A percentile compares a stretch with the other conserved stretches of the same genome.
Evolutionary conservation across 2,113 vertebrate genomes (phyloP).

Genomic region (Meleagris gallopavo): DNA sequence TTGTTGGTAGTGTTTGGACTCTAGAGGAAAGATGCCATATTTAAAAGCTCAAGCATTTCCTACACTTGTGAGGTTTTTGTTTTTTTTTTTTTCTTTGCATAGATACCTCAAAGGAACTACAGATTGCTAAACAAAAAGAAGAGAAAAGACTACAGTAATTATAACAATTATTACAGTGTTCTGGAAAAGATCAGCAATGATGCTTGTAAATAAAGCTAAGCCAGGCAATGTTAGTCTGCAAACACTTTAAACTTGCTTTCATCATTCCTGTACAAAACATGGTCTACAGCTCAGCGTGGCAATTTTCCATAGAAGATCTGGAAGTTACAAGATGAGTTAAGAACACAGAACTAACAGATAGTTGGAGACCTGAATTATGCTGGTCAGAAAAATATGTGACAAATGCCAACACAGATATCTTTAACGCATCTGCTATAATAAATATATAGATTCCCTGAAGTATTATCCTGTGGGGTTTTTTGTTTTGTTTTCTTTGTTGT

Average conservation of each 20-base stretch:
- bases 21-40: background rate
- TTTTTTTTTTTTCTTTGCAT: background rate
- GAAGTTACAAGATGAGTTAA: background rate
- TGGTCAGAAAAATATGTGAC: background rate
- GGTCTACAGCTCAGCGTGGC: background rate
- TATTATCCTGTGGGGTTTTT: background rate
- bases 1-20: background rate
- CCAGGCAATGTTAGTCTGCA: background rate
- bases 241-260: background rate
- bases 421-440: background rate
- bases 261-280: background rate
- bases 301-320: background rate
- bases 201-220: background rate
- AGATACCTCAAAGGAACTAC: background rate
- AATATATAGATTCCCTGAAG: background rate
- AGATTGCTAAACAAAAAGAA: background rate
- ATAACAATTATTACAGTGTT: background rate
- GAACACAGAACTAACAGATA: background rate
- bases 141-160: fast-evolving
- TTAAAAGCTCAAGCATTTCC: background rate
- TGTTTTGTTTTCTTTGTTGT: background rate
- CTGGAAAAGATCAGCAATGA: background rate
- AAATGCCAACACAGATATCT: background rate
- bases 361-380: background rate
- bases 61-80: background rate